Evolutionary conservation across 2,888 invertebrate species (phyloP), one percentile per base, ranked within the genome.

Genomic region (Pogonocherus hispidulus): DNA sequence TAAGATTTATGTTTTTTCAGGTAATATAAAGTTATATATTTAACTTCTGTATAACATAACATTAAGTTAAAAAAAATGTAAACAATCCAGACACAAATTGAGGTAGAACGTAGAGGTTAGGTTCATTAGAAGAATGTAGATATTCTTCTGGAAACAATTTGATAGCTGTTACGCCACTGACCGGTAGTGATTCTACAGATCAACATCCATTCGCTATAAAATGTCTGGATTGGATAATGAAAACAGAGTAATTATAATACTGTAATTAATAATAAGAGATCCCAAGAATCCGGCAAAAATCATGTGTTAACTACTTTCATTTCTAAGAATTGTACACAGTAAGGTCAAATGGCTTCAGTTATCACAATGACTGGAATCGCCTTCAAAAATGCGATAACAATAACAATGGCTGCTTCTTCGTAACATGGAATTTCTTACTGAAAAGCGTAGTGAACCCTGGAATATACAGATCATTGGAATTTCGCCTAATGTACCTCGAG

Each of bases 271-370:
- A 52, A 27, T 32, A 32, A 20, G 32, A 32, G 32, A 59, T 59
- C 47, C 16, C 23, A 14, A 35, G 32, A 47, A 59, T 4, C 47
- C 20, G 59, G 19, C 46, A 59, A 59, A 55, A 46, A 59, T 49
- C n/a, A 23, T 11, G 5, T 19, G 59, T 59, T 59, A 59, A 59
- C 47, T 47, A 35, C 41, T 41, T 41, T 27, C 23, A 47, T 27
- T 59, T 59, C 59, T 14, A 35, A 59, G 59, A 57, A 44, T 1
- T 23, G 3, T n/a, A 47, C 27, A 16, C 18, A 47, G 11, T 27
- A 32, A 51, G 71, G 71, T 72, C 71, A 72, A 69, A 72, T 37
- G 67, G 62, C 71, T 67, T 57, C n/a, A 23, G 62, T 65, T 64
- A 64, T 51, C 51, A 56, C 8, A 56, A 52, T 60, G 41, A 51